Percentiles rank a stretch among this genome's conserved stretches.
Conservation (phyloP, 30 jellyfish, hydroid and myxozoan genomes). For the Cassiopea andromeda region DNA sequence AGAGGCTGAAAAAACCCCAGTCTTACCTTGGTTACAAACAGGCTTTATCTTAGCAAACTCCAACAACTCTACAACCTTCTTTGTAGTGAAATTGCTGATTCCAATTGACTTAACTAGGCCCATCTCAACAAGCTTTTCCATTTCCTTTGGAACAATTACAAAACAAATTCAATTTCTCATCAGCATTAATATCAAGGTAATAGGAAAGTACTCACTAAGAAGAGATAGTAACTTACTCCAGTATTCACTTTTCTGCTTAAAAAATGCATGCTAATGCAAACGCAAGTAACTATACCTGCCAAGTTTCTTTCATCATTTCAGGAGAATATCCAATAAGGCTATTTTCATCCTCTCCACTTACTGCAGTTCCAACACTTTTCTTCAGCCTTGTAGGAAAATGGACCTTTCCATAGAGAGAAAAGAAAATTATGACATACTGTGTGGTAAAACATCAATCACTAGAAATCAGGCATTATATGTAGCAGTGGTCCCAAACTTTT, state of each 20-base stretch:
- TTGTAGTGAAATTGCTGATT: slow-evolving; percentile 87
- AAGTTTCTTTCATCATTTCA: slow-evolving; percentile 81
- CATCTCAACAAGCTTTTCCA: slow-evolving; percentile 90
- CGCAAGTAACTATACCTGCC: slow-evolving; percentile 57
- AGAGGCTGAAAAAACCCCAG: neutral
- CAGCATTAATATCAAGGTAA: too few relatives aligned
- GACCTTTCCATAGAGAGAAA: slow-evolving; percentile 10
- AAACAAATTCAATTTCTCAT: neutral
- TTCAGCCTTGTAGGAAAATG: slow-evolving; percentile 70
- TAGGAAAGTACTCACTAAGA: too few relatives aligned
- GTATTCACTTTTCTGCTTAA: too few relatives aligned
- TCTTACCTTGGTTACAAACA: slow-evolving; percentile 80
- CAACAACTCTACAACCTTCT: slow-evolving; percentile 68
- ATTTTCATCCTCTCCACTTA: slow-evolving; percentile 21
- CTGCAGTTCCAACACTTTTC: slow-evolving; percentile 28
- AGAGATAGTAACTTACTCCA: too few relatives aligned
- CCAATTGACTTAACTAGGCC: slow-evolving; percentile 96
- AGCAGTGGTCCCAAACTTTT: too few relatives aligned
- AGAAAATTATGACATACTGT: too few relatives aligned
- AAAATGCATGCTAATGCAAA: neutral
- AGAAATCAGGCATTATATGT: too few relatives aligned
- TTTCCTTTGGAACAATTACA: slow-evolving; percentile 54
- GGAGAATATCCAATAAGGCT: slow-evolving; percentile 78
- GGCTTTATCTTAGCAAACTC: slow-evolving; percentile 79
- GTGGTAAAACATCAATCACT: too few relatives aligned